Evolutionary conservation across 2,888 invertebrate genomes (phyloP).

Genomic region (Cephus pygmeus): DNA sequence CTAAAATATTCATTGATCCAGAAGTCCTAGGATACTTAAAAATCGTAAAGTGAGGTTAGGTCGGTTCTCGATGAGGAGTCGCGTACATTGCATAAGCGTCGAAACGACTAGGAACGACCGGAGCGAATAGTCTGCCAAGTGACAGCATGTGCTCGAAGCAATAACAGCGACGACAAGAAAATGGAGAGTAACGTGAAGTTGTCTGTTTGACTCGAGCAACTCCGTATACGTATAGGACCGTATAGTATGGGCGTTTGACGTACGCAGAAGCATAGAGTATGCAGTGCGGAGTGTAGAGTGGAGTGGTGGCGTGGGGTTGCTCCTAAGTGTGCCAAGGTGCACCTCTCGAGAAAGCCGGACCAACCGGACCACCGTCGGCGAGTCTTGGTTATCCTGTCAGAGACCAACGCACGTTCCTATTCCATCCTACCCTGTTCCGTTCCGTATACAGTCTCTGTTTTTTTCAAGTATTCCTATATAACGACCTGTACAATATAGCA

Average conservation of each 20-base stretch:
- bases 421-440: constrained; percentile 34
- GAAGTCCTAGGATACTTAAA: not conserved
- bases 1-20: not conserved
- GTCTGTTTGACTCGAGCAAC: not conserved
- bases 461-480: not conserved
- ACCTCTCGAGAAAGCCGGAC: constrained; percentile 66
- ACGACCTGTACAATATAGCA: not conserved
- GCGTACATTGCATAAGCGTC: not conserved
- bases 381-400: constrained; percentile 18
- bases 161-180: not conserved
- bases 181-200: not conserved
- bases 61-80: not conserved
- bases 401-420: constrained; percentile 28
- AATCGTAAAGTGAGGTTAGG: not conserved
- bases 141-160: not conserved
- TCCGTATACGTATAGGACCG: not conserved
- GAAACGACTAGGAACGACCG: not conserved
- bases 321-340: constrained; percentile 66
- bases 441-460: not conserved
- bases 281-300: constrained; percentile 8
- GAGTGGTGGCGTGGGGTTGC: constrained; percentile 52
- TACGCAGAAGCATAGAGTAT: not conserved
- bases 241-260: not conserved
- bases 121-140: constrained; percentile 3
- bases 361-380: constrained; percentile 54